phyloP scores from a whole-genome alignment of 2,797 vertebrate genomes.

The Microctenopoma lineatum region DNA sequence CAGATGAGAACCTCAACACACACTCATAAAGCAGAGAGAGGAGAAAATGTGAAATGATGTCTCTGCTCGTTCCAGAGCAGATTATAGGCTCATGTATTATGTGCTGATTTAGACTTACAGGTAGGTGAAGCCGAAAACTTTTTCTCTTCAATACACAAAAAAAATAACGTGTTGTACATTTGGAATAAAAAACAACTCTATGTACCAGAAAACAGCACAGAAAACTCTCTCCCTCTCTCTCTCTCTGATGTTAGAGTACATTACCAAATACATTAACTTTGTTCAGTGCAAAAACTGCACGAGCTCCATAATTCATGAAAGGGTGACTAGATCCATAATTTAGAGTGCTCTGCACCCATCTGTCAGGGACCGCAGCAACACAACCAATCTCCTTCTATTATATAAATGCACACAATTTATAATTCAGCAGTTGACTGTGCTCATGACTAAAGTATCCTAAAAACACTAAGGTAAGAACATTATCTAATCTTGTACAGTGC shows the following conservation, averaged over 20 bases:
- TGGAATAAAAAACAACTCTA: background rate
- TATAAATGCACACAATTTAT: conserved; percentile 19
- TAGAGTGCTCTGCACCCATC: conserved; percentile 5
- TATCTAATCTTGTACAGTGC: background rate
- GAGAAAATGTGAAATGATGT: conserved; percentile 33
- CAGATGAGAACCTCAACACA: conserved; percentile 24
- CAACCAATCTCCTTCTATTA: conserved; percentile 31
- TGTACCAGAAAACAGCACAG: background rate
- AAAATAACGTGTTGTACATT: background rate
- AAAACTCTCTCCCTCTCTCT: background rate
- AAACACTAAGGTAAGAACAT: conserved; percentile 2
- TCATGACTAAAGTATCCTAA: conserved; percentile 8
- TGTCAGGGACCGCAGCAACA: conserved; percentile 24
- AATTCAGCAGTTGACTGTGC: conserved; percentile 23
- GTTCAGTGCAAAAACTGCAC: background rate
- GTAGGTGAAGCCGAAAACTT: background rate
- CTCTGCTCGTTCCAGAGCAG: conserved; percentile 19
- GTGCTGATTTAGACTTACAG: conserved; percentile 8
- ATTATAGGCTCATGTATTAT: conserved; percentile 22
- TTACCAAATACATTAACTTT: conserved; percentile 4
- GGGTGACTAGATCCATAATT: conserved; percentile 51
- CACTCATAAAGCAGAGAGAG: conserved; percentile 34
- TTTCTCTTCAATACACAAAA: background rate
- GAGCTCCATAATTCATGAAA: conserved; percentile 32
- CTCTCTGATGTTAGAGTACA: conserved; percentile 5